Evolutionary conservation across 2,888 invertebrate genomes (phyloP), one percentile per base, ranked within the genome.

Genomic region (Acronicta alni): DNA sequence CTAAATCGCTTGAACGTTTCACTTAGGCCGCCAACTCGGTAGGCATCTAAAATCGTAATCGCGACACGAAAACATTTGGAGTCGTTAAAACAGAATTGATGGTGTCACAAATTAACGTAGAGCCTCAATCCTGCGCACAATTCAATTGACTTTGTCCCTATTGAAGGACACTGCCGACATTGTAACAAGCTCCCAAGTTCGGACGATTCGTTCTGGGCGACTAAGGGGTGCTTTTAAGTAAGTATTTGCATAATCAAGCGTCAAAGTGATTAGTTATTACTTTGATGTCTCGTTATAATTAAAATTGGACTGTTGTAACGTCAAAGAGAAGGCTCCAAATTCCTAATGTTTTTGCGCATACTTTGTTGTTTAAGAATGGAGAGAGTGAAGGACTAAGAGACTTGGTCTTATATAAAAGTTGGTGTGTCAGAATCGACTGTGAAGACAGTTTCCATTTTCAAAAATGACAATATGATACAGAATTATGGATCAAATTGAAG

Each of bases 21-120:
- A 55, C 55, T 55, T 80, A 68, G 67, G 75, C 80, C 79, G 59
- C 60, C 57, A 55, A 67, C 46, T 5, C 20, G 48, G 57, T 44
- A 62, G 48, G 14, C 56, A 75, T 68, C 69, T 79, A 81, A 82
- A 84, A 76, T 81, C 72, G 83, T 86, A 84, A 87, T 84, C 76
- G 78, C 77, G 68, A 81, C 78, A 84, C 84, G 83, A 89, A 89
- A 89, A 90, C 89, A 86, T 87, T 85, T 72, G 63, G 74, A 80
- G 83, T 85, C 88, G 85, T 91, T 88, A 90, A 89, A 90, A 82
- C 77, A 71, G 81, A 87, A 87, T 89, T 87, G 87, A 89, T 84
- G 87, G 76, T 80, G 83, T 86, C 84, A 74, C 86, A 89, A 90
- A 88, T 89, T 88, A 88, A 87, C 82, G 81, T 72, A 82, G 75